These are phyloP conservation scores for Lasius platythorax DNA, from an alignment of 2,888 invertebrate genomes.

Conservation along the genomic window DNA sequence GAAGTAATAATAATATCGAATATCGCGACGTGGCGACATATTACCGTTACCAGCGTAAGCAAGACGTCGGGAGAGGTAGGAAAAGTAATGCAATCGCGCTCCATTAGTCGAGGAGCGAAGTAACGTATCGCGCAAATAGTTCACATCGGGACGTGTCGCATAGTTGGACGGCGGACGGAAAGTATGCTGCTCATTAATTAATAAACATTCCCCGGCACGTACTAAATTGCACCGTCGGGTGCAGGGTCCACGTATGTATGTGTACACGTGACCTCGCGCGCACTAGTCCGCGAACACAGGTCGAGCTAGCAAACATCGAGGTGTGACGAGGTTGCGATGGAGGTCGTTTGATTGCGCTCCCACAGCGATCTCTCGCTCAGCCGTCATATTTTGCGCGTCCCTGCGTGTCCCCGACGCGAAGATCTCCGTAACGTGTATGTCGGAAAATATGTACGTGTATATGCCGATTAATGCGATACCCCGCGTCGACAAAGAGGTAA, in stretches of 20 bases:
- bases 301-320: slow-evolving; percentile 41
- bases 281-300: background rate
- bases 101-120: slow-evolving; percentile 28
- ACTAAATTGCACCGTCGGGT: slow-evolving; percentile 40
- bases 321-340: slow-evolving; percentile 37
- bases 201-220: slow-evolving; percentile 54
- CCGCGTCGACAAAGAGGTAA: slow-evolving; percentile 51
- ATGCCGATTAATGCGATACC: slow-evolving; percentile 61
- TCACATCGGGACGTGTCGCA: slow-evolving; percentile 29
- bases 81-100: slow-evolving; percentile 6
- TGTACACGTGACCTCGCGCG: background rate
- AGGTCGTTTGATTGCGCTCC: slow-evolving; percentile 20
- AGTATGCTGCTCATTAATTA: slow-evolving; percentile 55
- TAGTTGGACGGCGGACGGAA: slow-evolving; percentile 53
- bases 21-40: background rate
- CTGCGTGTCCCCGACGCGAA: background rate
- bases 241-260: background rate
- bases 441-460: background rate
- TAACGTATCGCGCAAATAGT: slow-evolving; percentile 27
- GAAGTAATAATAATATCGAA: slow-evolving; percentile 26
- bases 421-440: background rate
- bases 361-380: background rate
- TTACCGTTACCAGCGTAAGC: background rate
- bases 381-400: background rate
- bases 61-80: slow-evolving; percentile 3